These are phyloP conservation scores for Ectropis grisescens DNA, from an alignment of 1,140 invertebrate species.

Conservation along the genomic window DNA sequence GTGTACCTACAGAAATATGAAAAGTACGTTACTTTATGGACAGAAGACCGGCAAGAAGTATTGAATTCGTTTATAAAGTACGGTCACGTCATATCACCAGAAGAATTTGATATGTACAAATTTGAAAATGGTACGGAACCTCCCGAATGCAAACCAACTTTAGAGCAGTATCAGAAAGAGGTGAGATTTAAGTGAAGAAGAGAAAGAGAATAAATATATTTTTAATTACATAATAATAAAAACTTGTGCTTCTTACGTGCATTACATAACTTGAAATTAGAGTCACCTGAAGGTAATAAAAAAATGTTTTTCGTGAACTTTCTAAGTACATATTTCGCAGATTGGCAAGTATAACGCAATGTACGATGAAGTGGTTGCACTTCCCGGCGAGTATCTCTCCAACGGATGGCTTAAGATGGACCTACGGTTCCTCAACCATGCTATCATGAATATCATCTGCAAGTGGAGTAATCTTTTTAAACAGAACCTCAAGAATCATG, in stretches of 20 bases:
- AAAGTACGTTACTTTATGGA: conserved; percentile 75
- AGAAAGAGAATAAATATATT: too few species aligned
- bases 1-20: conserved; percentile 58
- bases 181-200: too few species aligned
- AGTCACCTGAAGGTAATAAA: too few species aligned
- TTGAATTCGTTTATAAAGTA: conserved; percentile 77
- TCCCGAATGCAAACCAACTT: conserved; percentile 45
- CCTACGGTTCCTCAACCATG: conserved; percentile 79
- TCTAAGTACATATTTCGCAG: background rate
- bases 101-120: conserved; percentile 70
- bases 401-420: conserved; percentile 82
- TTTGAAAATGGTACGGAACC: conserved; percentile 70
- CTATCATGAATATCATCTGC: conserved; percentile 80
- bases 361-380: conserved; percentile 50
- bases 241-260: too few species aligned
- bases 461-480: conserved; percentile 86
- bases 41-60: conserved; percentile 76
- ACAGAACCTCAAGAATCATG: conserved; percentile 80
- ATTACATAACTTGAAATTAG: too few species aligned
- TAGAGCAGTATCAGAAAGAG: conserved; percentile 59
- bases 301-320: too few species aligned
- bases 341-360: conserved; percentile 59
- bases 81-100: conserved; percentile 73
- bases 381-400: conserved; percentile 64
- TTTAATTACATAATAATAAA: too few species aligned